Evolutionary conservation across 2,113 vertebrate species (phyloP).

Genomic region (Crocuta crocuta): DNA sequence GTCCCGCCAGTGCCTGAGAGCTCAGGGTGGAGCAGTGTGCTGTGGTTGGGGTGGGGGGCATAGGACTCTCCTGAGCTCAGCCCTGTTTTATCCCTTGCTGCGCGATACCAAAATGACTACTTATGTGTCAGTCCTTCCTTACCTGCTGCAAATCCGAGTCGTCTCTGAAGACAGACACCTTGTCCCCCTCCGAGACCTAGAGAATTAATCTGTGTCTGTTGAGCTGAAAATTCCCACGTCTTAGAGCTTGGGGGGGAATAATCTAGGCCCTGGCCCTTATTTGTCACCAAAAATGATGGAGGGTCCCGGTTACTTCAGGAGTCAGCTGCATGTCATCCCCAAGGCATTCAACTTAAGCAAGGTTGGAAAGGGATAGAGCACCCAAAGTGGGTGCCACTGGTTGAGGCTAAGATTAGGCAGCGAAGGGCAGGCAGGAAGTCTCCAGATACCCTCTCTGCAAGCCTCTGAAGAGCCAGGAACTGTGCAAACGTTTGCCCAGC

Average conservation of each 20-base stretch:
- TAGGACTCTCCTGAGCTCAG: background rate
- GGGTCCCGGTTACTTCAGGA: background rate
- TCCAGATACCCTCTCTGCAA: background rate
- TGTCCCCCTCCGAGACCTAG: background rate
- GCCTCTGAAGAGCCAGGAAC: background rate
- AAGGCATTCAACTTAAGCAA: too few species aligned
- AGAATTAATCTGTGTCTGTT: background rate
- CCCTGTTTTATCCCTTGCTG: background rate
- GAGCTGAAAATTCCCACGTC: background rate
- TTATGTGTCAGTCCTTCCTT: background rate
- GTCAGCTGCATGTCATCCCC: background rate
- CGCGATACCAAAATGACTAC: background rate
- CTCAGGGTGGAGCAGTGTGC: background rate
- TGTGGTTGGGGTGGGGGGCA: background rate
- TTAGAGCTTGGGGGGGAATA: background rate
- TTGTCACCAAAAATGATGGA: background rate
- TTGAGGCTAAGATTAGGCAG: background rate
- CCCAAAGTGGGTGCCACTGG: background rate
- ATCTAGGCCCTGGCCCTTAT: background rate
- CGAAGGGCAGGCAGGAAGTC: background rate
- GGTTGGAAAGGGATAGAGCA: background rate
- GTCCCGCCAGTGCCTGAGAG: accelerated
- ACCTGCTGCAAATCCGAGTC: background rate
- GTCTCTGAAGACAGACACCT: background rate
- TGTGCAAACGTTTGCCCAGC: background rate